Percentiles rank a stretch among this genome's conserved stretches.
phyloP scores from a whole-genome alignment of 2,888 invertebrate species.

The Acanthopleura granulata region DNA sequence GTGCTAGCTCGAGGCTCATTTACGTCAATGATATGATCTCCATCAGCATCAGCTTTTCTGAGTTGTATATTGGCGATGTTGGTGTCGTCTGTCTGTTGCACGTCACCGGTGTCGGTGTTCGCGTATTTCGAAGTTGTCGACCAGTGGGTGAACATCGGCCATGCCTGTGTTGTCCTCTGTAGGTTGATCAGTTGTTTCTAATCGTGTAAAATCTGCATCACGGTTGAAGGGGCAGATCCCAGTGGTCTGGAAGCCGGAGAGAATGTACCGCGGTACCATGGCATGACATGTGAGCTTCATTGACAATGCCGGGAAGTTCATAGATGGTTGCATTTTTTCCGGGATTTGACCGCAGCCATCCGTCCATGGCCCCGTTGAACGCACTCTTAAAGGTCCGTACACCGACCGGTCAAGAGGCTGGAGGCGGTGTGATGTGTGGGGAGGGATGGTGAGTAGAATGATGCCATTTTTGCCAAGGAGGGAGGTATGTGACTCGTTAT shows the following conservation, averaged over 20 bases:
- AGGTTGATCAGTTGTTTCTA: neutral
- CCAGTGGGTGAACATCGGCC: too few species aligned
- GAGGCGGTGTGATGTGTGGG: slow-evolving; percentile 32
- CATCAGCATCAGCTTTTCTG: too few species aligned
- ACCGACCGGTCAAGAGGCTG: slow-evolving; percentile 46
- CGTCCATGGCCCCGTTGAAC: slow-evolving; percentile 53
- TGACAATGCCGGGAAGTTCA: slow-evolving; percentile 24
- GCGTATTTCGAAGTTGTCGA: too few species aligned
- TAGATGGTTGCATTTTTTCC: slow-evolving; percentile 57
- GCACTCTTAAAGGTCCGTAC: slow-evolving; percentile 54
- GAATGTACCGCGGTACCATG: slow-evolving; percentile 20
- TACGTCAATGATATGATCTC: too few species aligned
- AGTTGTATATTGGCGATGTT: too few species aligned
- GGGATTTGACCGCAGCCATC: slow-evolving; percentile 55
- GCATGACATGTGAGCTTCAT: slow-evolving; percentile 23
- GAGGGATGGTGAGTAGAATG: slow-evolving; percentile 34
- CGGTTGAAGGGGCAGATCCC: slow-evolving; percentile 21
- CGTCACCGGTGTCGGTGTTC: too few species aligned
- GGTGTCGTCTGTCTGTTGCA: too few species aligned
- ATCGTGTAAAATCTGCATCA: slow-evolving; percentile 14
- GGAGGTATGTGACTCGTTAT: slow-evolving; percentile 27
- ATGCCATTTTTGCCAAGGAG: slow-evolving; percentile 28
- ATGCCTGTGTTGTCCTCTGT: neutral
- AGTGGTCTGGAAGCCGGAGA: slow-evolving; percentile 13
- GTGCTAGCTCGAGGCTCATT: too few species aligned